Conservation (phyloP, 2,113 vertebrate species). For the Noctilio leporinus region DNA sequence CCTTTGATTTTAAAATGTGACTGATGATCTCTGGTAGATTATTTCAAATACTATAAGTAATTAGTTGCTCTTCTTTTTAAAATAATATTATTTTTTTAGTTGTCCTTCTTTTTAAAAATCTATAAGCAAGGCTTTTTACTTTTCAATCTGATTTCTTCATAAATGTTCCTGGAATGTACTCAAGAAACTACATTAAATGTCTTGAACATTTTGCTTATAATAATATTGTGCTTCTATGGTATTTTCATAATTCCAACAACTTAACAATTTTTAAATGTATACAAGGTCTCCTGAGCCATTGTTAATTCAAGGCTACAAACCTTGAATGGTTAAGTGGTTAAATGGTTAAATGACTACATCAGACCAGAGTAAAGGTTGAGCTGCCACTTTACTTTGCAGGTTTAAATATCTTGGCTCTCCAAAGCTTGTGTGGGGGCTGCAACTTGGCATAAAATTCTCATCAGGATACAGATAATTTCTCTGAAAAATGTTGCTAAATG, state of each 20-base stretch:
- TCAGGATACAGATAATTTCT: conserved; percentile 68
- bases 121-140: conserved; percentile 44
- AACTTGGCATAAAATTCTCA: conserved; percentile 69
- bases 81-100: no score
- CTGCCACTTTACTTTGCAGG: conserved; percentile 40
- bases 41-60: conserved; percentile 31
- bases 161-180: conserved; percentile 64
- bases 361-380: conserved; percentile 27
- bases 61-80: conserved; percentile 39
- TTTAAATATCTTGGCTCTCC: conserved; percentile 69
- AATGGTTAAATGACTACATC: conserved; percentile 39
- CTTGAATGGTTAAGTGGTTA: no score
- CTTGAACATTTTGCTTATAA: conserved; percentile 56
- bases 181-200: conserved; percentile 60
- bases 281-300: conserved; percentile 36
- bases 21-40: not conserved
- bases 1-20: conserved; percentile 24
- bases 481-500: conserved; percentile 64
- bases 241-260: conserved; percentile 47
- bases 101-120: conserved; percentile 41
- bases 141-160: conserved; percentile 55
- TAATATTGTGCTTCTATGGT: conserved; percentile 42
- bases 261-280: conserved; percentile 35
- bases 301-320: conserved; percentile 12
- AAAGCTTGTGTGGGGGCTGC: conserved; percentile 64